A percentile compares a stretch with the other conserved stretches of the same genome.
Evolutionary conservation across 2,888 invertebrate genomes (phyloP).

Genomic region (Yponomeuta cagnagella): DNA sequence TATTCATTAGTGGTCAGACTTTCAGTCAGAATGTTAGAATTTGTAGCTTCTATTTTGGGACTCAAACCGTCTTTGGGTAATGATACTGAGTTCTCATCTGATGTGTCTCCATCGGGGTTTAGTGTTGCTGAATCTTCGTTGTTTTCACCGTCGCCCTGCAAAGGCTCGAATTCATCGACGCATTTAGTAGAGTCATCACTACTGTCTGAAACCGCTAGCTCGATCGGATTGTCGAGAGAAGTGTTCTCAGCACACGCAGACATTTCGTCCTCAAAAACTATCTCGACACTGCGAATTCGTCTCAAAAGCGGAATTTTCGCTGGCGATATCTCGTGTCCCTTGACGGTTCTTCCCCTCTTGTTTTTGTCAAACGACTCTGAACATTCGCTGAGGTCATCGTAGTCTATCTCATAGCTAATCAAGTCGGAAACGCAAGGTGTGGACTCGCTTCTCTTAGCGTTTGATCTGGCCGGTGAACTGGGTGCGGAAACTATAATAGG

Average conservation of each 20-base stretch:
- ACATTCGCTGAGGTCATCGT: constrained; percentile 64
- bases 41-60: constrained; percentile 20
- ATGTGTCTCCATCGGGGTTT: constrained; percentile 58
- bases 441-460: constrained; percentile 48
- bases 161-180: constrained; percentile 55
- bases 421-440: constrained; percentile 59
- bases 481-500: constrained; percentile 28
- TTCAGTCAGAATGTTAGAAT: constrained; percentile 38
- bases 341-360: constrained; percentile 48
- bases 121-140: constrained; percentile 54
- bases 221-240: constrained; percentile 52
- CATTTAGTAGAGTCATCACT: constrained; percentile 68
- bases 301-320: constrained; percentile 66
- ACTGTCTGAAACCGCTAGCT: constrained; percentile 51
- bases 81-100: constrained; percentile 55
- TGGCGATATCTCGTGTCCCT: constrained; percentile 61
- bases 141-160: constrained; percentile 43
- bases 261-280: constrained; percentile 68
- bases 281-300: constrained; percentile 66
- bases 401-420: constrained; percentile 64
- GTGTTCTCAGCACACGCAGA: constrained; percentile 60
- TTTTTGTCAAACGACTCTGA: constrained; percentile 47
- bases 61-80: constrained; percentile 30
- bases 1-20: constrained; percentile 26
- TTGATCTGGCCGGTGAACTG: constrained; percentile 24